A percentile compares a stretch with the other conserved stretches of the same genome.
Evolutionary conservation across 1,140 invertebrate species (phyloP).

Genomic region (Formica selysi): DNA sequence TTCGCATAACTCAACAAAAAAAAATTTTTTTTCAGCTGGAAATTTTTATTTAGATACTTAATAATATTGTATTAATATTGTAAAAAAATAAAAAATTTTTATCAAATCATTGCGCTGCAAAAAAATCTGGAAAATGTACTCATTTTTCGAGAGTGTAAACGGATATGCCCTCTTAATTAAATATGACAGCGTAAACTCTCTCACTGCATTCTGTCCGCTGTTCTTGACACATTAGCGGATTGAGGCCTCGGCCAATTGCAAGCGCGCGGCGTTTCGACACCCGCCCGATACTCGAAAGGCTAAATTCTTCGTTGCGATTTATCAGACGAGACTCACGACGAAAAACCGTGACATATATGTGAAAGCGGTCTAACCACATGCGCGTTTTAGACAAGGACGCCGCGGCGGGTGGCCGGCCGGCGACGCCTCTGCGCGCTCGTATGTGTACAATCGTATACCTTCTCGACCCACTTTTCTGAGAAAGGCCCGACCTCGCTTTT

Average conservation of each 20-base stretch:
- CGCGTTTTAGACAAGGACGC: conserved; percentile 64
- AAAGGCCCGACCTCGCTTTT: conserved; percentile 84
- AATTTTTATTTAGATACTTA: too few species aligned
- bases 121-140: too few species aligned
- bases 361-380: conserved; percentile 52
- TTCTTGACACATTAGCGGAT: conserved; percentile 53
- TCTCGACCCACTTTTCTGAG: conserved; percentile 82
- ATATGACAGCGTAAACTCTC: background rate
- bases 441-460: conserved; percentile 75
- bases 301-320: conserved; percentile 23
- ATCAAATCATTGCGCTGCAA: too few species aligned
- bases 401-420: conserved; percentile 2
- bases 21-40: too few species aligned
- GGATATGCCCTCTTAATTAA: background rate
- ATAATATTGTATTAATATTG: too few species aligned
- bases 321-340: background rate
- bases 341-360: conserved; percentile 36
- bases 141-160: too few species aligned
- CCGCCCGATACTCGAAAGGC: conserved; percentile 60
- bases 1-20: too few species aligned
- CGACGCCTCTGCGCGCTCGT: conserved; percentile 47
- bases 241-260: conserved; percentile 55
- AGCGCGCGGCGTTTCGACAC: conserved; percentile 55
- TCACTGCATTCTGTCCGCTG: conserved; percentile 35
- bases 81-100: too few species aligned